These are phyloP conservation scores for Lampris incognitus DNA, from an alignment of 2,113 vertebrate genomes.

Conservation along the genomic window DNA sequence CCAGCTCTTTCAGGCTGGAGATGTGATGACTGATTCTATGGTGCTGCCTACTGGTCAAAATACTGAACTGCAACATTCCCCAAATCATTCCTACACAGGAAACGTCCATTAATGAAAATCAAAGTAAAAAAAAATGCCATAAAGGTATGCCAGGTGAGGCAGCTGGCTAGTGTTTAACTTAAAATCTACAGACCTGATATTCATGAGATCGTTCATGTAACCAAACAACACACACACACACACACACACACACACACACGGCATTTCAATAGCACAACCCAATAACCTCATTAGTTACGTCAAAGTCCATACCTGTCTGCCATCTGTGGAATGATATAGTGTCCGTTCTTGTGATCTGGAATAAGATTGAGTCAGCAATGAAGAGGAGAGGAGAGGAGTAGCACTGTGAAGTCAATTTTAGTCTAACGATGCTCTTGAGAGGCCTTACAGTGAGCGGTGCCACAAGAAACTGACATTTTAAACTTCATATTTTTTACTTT, in stretches of 20 bases:
- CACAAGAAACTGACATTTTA: too few relatives aligned
- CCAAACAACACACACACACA: not conserved
- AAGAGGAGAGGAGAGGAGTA: not conserved
- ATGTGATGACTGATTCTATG: slow-evolving; percentile 28
- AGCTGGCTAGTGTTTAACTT: slow-evolving; percentile 10
- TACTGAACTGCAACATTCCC: slow-evolving; percentile 55
- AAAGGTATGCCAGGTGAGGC: slow-evolving; percentile 14
- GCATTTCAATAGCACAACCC: not conserved
- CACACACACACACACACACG: slow-evolving; percentile 8
- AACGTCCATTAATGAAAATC: slow-evolving; percentile 9
- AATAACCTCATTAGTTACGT: not conserved
- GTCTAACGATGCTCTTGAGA: not conserved
- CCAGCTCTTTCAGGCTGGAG: not conserved
- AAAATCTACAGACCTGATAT: not conserved
- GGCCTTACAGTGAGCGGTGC: too few relatives aligned
- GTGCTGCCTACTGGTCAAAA: slow-evolving; percentile 72
- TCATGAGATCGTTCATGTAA: slow-evolving; percentile 19
- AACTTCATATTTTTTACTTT: too few relatives aligned
- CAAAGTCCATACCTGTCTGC: slow-evolving; percentile 92
- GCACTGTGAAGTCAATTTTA: not conserved
- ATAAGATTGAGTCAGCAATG: slow-evolving; percentile 3
- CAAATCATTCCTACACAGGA: not conserved
- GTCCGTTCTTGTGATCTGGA: slow-evolving; percentile 98
- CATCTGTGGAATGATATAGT: slow-evolving; percentile 99
- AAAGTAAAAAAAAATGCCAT: not conserved